Base-by-base conservation (phyloP, 2,888 invertebrate species). In the Hyppa rectilinea region DNA sequence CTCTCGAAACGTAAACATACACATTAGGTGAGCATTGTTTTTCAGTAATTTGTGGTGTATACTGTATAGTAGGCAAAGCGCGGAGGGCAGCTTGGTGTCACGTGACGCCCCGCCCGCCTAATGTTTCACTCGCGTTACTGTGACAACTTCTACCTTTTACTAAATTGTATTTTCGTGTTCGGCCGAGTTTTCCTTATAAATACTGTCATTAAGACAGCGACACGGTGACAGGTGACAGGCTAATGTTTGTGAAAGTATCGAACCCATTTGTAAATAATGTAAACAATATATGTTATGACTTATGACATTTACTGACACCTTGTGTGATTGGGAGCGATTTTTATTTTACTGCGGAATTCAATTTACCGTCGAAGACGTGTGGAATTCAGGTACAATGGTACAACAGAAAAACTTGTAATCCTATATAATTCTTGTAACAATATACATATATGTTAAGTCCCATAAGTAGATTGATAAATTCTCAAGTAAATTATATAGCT, bases 101-200 rank as follows among this genome's bases (percentile, higher is more conserved):
- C 92, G 91, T 90, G 89, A 89, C 77, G 82, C 88, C 89, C 87
- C 89, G 88, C 90, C 91, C 86, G 89, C 92, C 93, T 94, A 94
- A 95, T 95, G 95, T 93, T 92, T 91, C 89, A 92, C 93, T 94
- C 92, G 92, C 94, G 93, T 94, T 95, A 91, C 94, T 91, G 91
- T 93, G 94, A 94, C 94, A 94, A 94, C 93, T 93, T 93, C 90
- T 92, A 92, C 94, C 93, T 94, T 94, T 92, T 91, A 94, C 94
- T 93, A 95, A 95, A 96, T 95, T 95, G 95, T 96, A 92, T 96
- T 96, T 95, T 95, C 95, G 92, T 96, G 95, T 95, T 94, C 92
- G 87, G 88, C 89, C 90, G 94, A 95, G 92, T 94, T 96, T 95
- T 95, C 94, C 95, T 95, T 95, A 95, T 95, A 95, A 96, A 95